Base-by-base conservation (phyloP, 2,113 vertebrate genomes). In the Chaetodon trifascialis region DNA sequence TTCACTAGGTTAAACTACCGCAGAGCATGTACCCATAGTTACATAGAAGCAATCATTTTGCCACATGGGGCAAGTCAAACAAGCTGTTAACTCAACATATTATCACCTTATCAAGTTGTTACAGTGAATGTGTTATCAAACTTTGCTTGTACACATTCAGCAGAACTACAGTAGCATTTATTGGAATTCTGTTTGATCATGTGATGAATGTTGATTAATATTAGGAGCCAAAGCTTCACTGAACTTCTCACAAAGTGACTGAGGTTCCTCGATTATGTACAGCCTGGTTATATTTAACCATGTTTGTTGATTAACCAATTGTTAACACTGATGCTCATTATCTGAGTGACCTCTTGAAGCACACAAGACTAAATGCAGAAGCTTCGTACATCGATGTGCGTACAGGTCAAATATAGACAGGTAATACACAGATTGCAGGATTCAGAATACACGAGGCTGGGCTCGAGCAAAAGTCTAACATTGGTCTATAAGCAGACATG, bases 1-100 rank as follows among this genome's bases (percentile, higher is more conserved):
- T 25, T 88, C 54, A 51, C 23, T 40, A 21, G 58, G 64, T 78
- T 68, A 73, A 7, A 51, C 70, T 11, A 71, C 73, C 30, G 66
- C 73, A 79, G 46, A 84, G 16, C 15, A 40, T 54, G 2, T n/a
- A 42, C 9, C 19, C 2, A 15, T 1, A 19, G 54, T 73, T 58
- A 21, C 21, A 72, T 12, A 9, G 17, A 16, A 47, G n/a, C n/a
- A 2, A 58, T 15, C 5, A 15, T 66, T 36, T 36, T 21, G 7
- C 9, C n/a, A 11, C 23, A 21, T 10, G 17, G 12, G 7, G 7
- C 6, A 34, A 70, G 34, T 54, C 12, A 7, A 70, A 16, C 21
- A 10, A 38, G 19, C 17, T 69, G 12, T 69, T 9, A n/a, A 14
- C 30, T 0, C 19, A 66, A 30, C 36, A 40, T 38, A 38, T 16